Percentiles rank a stretch among this genome's conserved stretches.
phyloP scores from a whole-genome alignment of 2,797 vertebrate species.

The Gymnothorax javanicus region DNA sequence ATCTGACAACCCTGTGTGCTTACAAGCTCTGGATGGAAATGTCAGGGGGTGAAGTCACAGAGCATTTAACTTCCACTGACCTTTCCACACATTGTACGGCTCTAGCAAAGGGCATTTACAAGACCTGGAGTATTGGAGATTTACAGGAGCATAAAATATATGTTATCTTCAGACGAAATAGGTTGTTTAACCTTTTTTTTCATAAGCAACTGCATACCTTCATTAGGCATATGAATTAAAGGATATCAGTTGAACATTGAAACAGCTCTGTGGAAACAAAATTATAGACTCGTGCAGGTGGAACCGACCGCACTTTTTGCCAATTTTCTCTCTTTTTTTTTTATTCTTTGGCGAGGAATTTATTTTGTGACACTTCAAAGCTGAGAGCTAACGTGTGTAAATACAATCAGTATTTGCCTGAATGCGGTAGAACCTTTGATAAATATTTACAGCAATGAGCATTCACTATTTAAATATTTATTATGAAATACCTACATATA shows the following conservation, averaged over 20 bases:
- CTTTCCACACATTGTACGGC: constrained; percentile 3
- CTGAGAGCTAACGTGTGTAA: background rate
- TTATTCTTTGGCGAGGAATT: background rate
- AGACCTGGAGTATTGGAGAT: background rate
- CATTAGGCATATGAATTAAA: background rate
- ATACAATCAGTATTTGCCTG: background rate
- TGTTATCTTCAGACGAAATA: background rate
- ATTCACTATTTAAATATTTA: background rate
- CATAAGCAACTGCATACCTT: background rate
- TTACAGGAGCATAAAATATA: background rate
- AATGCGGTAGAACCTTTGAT: background rate
- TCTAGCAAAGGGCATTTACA: background rate
- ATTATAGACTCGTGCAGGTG: background rate
- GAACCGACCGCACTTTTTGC: background rate
- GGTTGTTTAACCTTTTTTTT: background rate
- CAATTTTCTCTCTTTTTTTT: background rate
- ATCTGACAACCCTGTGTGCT: constrained; percentile 45
- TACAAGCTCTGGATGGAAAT: constrained; percentile 27
- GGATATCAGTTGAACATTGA: background rate
- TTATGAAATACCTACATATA: background rate
- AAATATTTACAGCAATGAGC: background rate
- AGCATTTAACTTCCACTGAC: constrained; percentile 17
- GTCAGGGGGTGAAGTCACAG: constrained; percentile 2
- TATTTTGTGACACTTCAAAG: background rate
- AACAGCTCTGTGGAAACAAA: background rate